phyloP scores from a whole-genome alignment of 2,888 invertebrate species.

The Cosmorhoe ocellata region DNA sequence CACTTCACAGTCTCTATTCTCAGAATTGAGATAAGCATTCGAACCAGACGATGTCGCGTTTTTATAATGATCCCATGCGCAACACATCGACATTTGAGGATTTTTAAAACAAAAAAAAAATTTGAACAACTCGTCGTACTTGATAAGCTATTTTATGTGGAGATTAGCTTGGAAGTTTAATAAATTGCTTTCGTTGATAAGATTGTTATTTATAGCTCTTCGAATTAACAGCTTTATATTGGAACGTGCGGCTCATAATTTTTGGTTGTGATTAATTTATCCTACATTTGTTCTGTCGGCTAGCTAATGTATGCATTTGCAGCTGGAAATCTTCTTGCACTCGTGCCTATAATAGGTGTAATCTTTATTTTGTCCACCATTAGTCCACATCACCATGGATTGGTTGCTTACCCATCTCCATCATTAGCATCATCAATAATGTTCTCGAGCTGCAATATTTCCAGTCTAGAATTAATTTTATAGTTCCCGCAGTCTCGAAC shows the following conservation, averaged over 20 bases:
- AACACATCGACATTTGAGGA: slow-evolving; percentile 41
- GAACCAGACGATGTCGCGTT: slow-evolving; percentile 48
- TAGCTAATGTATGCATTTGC: slow-evolving; percentile 19
- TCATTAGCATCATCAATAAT: slow-evolving; percentile 52
- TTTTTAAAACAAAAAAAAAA: slow-evolving; percentile 39
- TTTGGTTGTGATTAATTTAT: slow-evolving; percentile 23
- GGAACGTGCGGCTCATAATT: slow-evolving; percentile 19
- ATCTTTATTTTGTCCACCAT: neutral
- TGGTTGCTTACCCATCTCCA: slow-evolving; percentile 37
- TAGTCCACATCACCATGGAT: slow-evolving; percentile 24
- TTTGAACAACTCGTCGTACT: slow-evolving; percentile 32
- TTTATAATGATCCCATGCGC: slow-evolving; percentile 53
- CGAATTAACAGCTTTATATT: slow-evolving; percentile 36
- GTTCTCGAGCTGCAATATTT: slow-evolving; percentile 53
- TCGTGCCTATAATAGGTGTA: neutral
- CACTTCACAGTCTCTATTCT: slow-evolving; percentile 56
- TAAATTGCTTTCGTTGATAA: slow-evolving; percentile 30
- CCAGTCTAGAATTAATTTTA: slow-evolving; percentile 62
- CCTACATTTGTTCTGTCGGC: slow-evolving; percentile 34
- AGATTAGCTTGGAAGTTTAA: slow-evolving; percentile 42
- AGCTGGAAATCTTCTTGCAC: neutral
- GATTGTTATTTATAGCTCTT: slow-evolving; percentile 31
- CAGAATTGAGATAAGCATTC: slow-evolving; percentile 56
- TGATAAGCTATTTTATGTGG: slow-evolving; percentile 48
- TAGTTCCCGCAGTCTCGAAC: slow-evolving; percentile 46